Evolutionary conservation across 2,888 invertebrate genomes (phyloP).

Genomic region (Tenthredo notha): DNA sequence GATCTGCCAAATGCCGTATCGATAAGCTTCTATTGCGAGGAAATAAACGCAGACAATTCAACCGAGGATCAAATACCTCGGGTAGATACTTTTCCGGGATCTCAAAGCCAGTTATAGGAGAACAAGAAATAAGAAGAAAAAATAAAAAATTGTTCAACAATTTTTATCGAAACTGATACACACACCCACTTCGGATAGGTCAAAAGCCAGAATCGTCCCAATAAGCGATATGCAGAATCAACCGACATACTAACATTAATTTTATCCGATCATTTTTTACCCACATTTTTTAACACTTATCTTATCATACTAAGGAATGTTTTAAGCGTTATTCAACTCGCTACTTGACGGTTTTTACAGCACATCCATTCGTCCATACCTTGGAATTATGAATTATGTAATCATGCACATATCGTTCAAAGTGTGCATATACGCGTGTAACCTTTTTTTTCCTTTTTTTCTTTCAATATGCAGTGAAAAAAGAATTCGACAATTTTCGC

Average conservation of each 20-base stretch:
- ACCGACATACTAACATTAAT: neutral
- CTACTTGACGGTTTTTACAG: neutral
- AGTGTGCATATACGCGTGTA: neutral
- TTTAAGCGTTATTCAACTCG: neutral
- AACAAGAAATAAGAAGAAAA: too few relatives aligned
- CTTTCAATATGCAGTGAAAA: neutral
- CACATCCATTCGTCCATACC: neutral
- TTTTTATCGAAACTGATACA: neutral
- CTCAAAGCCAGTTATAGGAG: neutral
- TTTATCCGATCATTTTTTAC: neutral
- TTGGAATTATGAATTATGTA: neutral
- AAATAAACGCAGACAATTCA: neutral
- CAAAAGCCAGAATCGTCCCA: neutral
- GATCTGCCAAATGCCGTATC: neutral
- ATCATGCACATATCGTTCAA: neutral
- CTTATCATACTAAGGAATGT: neutral
- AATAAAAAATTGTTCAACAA: neutral
- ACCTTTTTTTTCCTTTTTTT: neutral
- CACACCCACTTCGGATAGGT: neutral
- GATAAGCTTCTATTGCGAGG: neutral
- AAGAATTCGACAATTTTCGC: neutral
- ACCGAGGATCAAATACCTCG: neutral
- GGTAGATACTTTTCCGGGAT: neutral
- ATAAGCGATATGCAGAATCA: neutral
- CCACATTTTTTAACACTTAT: neutral